These are phyloP conservation scores for Periparus ater DNA, from an alignment of 2,797 vertebrate genomes.

Conservation along the genomic window DNA sequence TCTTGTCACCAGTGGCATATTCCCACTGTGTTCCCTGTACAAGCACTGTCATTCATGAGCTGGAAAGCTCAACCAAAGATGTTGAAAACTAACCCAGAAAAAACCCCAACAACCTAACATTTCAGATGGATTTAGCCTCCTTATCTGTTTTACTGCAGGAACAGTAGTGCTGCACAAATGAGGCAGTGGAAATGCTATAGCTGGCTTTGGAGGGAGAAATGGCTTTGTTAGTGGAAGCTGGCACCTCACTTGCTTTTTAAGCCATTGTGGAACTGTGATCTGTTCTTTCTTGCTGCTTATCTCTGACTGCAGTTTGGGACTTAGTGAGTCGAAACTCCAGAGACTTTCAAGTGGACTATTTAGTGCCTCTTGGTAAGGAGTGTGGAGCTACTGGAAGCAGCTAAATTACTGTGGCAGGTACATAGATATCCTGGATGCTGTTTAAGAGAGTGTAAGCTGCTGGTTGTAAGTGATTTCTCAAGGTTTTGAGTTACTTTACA, in stretches of 20 bases:
- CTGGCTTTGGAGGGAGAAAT: constrained; percentile 39
- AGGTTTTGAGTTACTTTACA: constrained; percentile 48
- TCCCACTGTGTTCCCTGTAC: background rate
- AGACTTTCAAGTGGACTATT: constrained; percentile 43
- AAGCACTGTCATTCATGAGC: background rate
- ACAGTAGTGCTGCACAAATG: background rate
- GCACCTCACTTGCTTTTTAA: constrained; percentile 49
- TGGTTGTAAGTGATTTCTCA: constrained; percentile 26
- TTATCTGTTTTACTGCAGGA: constrained; percentile 59
- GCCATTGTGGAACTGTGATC: constrained; percentile 32
- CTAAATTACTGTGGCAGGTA: constrained; percentile 43
- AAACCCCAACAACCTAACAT: background rate
- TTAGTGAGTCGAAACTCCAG: constrained; percentile 43
- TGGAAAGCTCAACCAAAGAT: background rate
- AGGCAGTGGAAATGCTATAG: constrained; percentile 29
- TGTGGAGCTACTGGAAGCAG: constrained; percentile 38
- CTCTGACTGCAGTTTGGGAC: constrained; percentile 51
- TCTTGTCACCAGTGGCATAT: background rate
- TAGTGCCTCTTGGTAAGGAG: constrained; percentile 40
- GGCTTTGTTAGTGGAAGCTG: constrained; percentile 44
- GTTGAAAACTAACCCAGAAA: constrained; percentile 9
- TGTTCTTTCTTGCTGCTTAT: constrained; percentile 61
- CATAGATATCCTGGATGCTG: background rate
- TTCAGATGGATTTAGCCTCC: constrained; percentile 30
- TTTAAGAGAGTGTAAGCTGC: constrained; percentile 2